A percentile compares a stretch with the other conserved stretches of the same genome.
These are phyloP conservation scores for Euphydryas editha DNA, from an alignment of 2,888 invertebrate genomes.

Conservation along the genomic window DNA sequence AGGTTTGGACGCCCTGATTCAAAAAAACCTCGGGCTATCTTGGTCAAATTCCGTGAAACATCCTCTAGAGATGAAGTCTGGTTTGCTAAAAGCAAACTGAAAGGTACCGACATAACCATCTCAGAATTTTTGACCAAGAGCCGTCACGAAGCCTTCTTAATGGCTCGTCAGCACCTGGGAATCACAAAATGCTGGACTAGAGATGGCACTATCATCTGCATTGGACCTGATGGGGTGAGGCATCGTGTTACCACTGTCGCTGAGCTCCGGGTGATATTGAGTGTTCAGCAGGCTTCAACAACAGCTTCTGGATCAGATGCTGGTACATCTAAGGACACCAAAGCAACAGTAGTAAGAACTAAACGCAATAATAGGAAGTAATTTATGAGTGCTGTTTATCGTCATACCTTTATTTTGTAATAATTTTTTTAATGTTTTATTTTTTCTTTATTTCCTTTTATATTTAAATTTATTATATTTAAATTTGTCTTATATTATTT, in stretches of 20 bases:
- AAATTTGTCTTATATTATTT: no score
- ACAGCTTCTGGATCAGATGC: neutral
- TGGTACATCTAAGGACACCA: neutral
- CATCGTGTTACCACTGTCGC: conserved; percentile 15
- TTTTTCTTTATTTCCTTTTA: no score
- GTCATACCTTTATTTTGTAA: no score
- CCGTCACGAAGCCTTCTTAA: conserved; percentile 24
- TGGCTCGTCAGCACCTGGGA: conserved; percentile 26
- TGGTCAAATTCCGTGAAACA: conserved; percentile 16
- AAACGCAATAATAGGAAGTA: neutral
- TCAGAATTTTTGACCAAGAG: conserved; percentile 30
- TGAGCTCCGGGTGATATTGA: conserved; percentile 20
- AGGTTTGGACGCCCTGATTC: no score
- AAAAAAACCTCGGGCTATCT: conserved; percentile 3
- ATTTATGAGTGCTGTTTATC: no score
- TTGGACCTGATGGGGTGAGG: conserved; percentile 20
- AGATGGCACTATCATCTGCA: conserved; percentile 22
- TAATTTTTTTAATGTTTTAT: no score
- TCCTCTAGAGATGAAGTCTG: conserved; percentile 16
- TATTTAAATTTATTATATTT: no score
- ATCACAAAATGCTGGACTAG: conserved; percentile 29
- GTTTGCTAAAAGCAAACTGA: conserved; percentile 22
- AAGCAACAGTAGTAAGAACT: neutral
- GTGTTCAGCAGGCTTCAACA: neutral
- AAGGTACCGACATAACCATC: conserved; percentile 24